Conservation (phyloP, 2,113 vertebrate genomes). For the Sclerurus mexicanus region DNA sequence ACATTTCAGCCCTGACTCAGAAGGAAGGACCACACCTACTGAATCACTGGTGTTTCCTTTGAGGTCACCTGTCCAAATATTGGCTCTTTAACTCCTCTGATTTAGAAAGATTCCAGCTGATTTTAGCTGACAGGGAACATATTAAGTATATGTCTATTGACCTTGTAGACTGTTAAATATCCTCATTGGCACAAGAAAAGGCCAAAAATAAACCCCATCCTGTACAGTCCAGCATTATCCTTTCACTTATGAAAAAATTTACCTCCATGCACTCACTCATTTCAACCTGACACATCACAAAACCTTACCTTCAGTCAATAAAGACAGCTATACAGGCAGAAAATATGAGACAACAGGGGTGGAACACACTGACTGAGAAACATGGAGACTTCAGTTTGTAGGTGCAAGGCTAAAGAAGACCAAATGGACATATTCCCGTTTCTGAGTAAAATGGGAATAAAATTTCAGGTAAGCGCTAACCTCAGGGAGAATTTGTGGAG, state of each 20-base stretch:
- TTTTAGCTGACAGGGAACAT: neutral
- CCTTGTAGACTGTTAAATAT: neutral
- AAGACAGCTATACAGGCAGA: neutral
- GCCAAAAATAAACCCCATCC: neutral
- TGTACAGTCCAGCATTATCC: neutral
- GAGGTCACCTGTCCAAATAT: neutral
- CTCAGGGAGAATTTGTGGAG: neutral
- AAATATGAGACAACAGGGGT: neutral
- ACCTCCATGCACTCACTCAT: neutral
- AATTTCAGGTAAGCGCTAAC: neutral
- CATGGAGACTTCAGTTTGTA: neutral
- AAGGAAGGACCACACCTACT: constrained; percentile 31
- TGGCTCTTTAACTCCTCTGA: neutral
- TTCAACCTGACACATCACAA: neutral
- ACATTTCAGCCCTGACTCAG: constrained; percentile 7
- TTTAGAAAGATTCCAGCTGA: neutral
- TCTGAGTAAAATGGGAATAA: neutral
- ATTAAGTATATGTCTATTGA: neutral
- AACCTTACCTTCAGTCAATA: neutral
- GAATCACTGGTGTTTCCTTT: constrained; percentile 32
- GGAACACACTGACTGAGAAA: neutral
- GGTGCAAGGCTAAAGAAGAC: neutral
- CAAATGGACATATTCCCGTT: neutral
- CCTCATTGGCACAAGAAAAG: neutral
- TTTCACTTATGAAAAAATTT: neutral